A percentile compares a stretch with the other conserved stretches of the same genome.
These are phyloP conservation scores for Actinemys pallida DNA, from an alignment of 2,113 vertebrate species.

Conservation along the genomic window DNA sequence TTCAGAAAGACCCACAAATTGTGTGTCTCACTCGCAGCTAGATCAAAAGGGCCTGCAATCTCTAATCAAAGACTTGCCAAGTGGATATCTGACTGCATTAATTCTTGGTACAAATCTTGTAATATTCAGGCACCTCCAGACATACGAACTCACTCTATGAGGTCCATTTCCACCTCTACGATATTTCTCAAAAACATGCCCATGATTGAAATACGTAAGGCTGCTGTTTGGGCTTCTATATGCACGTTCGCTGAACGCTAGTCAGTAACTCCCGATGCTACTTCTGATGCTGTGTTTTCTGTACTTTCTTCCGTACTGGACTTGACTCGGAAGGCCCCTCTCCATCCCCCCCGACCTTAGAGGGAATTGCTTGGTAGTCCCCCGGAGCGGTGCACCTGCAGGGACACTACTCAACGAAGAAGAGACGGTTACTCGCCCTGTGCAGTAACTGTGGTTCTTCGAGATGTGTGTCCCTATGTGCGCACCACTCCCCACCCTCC, in stretches of 20 bases:
- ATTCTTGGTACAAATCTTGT: background rate
- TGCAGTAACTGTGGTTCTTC: background rate
- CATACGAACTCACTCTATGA: background rate
- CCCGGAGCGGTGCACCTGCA: background rate
- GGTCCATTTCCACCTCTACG: background rate
- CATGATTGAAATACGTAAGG: background rate
- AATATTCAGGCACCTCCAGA: background rate
- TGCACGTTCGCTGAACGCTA: background rate
- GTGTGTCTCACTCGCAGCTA: background rate
- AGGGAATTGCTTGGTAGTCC: background rate
- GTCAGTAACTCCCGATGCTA: background rate
- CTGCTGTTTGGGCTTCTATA: background rate
- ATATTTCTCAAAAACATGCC: background rate
- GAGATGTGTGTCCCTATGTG: background rate
- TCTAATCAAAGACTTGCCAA: background rate
- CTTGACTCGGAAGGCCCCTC: background rate
- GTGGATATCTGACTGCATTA: background rate
- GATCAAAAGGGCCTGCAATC: background rate
- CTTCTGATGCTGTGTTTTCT: background rate
- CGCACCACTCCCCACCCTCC: background rate
- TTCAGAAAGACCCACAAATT: background rate
- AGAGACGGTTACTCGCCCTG: background rate
- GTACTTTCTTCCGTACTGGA: background rate
- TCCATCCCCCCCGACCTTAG: rapidly evolving
- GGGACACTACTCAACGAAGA: background rate